Base-by-base conservation (phyloP, 2,888 invertebrate genomes). In the Drosophila tanythrix region DNA sequence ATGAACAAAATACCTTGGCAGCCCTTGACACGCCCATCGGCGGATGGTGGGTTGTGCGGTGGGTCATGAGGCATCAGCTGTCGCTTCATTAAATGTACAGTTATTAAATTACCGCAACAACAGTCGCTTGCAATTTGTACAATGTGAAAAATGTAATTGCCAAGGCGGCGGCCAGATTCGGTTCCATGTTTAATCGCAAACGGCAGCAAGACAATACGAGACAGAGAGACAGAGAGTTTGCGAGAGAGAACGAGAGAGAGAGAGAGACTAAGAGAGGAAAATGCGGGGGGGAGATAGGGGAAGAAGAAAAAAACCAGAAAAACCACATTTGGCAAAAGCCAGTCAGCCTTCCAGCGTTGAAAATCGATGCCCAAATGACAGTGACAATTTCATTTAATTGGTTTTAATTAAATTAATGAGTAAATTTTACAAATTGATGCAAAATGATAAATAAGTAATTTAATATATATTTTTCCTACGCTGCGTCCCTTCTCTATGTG, bases 371-470 rank as follows among this genome's bases (percentile, higher is more conserved):
- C 81, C 77, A 82, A 88, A 82, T 81, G 85, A 83, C 88, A 87
- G 82, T 81, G 87, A 89, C 88, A 89, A 89, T 88, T 88, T 83
- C 79, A 88, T 89, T 88, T 88, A 89, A 89, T 85, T 89, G 88
- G 81, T 88, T 89, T 87, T 87, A 87, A 87, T 87, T 86, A 87
- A 87, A 87, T 87, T 88, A 87, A 87, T 87, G 87, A 84, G 86
- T 88, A 84, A 87, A 88, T 88, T 88, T 87, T 83, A 88, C 87
- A 87, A 87, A 87, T 88, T 88, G 88, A 86, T 86, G 83, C 78
- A 88, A 87, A 88, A 88, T 88, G 87, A 88, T 83, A 88, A 87
- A 88, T 87, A 87, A 88, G 88, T 87, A 86, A 87, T 88, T 88
- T 80, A 87, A 87, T 87, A 86, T 79, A 84, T 75, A 51, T 58